Evolutionary conservation across 1,140 invertebrate genomes (phyloP).

Genomic region (Pogonognathellus flavescens): DNA sequence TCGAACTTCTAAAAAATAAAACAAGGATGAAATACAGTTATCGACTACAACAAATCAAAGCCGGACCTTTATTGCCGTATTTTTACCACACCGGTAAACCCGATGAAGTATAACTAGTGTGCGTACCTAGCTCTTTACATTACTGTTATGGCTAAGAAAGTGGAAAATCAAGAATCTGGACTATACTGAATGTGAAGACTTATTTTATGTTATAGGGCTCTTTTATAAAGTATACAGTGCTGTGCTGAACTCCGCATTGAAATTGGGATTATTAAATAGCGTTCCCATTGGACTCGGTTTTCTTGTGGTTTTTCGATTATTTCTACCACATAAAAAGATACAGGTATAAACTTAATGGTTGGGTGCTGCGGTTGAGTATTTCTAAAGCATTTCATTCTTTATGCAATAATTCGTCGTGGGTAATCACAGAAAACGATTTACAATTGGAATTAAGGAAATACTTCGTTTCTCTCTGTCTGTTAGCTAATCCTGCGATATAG

Average conservation of each 20-base stretch:
- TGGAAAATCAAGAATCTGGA: too few relatives aligned
- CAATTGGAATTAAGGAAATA: neutral
- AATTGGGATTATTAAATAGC: constrained; percentile 37
- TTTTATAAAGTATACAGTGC: neutral
- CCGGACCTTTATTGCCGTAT: neutral
- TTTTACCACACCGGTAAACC: neutral
- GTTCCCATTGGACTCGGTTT: constrained; percentile 37
- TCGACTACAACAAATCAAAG: constrained; percentile 3
- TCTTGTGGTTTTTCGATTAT: constrained; percentile 6
- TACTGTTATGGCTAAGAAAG: too few relatives aligned
- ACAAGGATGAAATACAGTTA: constrained; percentile 18
- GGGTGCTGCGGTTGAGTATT: constrained; percentile 3
- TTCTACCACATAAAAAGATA: constrained; percentile 9
- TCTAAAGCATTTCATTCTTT: neutral
- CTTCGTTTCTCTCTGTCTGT: too few relatives aligned
- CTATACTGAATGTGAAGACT: neutral
- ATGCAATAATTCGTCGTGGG: constrained; percentile 8
- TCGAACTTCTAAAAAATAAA: neutral
- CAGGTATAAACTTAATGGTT: neutral
- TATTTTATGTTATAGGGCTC: neutral
- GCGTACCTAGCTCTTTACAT: too few relatives aligned
- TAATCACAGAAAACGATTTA: neutral
- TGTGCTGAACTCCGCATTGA: neutral
- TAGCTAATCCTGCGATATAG: too few relatives aligned
- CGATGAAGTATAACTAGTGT: neutral